A percentile compares a stretch with the other conserved stretches of the same genome.
Evolutionary conservation across 2,888 invertebrate genomes (phyloP).

Genomic region (Phengaris arion): DNA sequence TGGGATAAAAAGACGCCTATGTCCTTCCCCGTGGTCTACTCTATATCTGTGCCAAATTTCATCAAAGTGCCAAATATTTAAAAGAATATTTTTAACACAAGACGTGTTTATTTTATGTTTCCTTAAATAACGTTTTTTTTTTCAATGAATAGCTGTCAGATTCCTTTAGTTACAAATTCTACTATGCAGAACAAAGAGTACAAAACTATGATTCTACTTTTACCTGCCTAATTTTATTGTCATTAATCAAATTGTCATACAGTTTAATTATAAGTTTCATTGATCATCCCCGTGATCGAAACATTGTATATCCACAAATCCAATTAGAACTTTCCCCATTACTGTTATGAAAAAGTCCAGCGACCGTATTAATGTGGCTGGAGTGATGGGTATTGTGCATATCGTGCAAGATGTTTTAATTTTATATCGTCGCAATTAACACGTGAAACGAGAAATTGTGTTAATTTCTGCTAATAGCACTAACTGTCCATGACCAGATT

Average conservation of each 20-base stretch:
- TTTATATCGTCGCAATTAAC: slow-evolving; percentile 11
- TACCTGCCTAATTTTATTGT: too few relatives aligned
- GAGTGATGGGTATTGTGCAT: neutral
- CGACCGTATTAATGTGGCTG: slow-evolving; percentile 3
- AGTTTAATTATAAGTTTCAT: neutral
- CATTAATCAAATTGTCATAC: too few relatives aligned
- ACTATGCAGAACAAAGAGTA: too few relatives aligned
- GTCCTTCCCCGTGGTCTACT: too few relatives aligned
- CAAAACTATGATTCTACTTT: neutral
- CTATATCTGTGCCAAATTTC: too few relatives aligned
- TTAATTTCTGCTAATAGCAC: slow-evolving; percentile 2
- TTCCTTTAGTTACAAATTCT: too few relatives aligned
- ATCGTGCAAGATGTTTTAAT: slow-evolving; percentile 1
- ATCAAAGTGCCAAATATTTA: too few relatives aligned
- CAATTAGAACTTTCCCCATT: neutral
- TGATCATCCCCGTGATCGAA: neutral
- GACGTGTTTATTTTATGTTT: too few relatives aligned
- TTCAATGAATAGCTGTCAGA: too few relatives aligned
- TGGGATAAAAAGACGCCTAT: too few relatives aligned
- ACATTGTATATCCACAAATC: neutral
- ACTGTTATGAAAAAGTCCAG: slow-evolving; percentile 14
- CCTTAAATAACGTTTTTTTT: too few relatives aligned
- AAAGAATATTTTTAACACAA: too few relatives aligned
- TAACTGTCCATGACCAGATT: slow-evolving; percentile 8
- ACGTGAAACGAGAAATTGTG: neutral